Evolutionary conservation across 2,113 vertebrate species (phyloP).

Genomic region (Phalacrocorax pelagicus): DNA sequence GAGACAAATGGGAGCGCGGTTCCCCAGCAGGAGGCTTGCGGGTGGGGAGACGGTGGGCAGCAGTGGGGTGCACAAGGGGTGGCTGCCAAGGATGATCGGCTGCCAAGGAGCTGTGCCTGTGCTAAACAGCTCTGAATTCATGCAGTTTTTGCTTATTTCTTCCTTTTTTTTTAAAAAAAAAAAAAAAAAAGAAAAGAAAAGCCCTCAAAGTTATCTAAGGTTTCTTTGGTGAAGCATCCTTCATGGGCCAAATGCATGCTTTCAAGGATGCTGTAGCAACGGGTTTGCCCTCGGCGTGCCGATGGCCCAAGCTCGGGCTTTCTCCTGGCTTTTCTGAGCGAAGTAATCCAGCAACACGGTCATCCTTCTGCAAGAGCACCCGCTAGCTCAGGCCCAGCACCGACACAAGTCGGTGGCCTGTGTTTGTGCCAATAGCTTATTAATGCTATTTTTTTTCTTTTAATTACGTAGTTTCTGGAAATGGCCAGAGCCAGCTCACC

Average conservation of each 20-base stretch:
- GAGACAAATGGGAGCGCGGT: accelerated
- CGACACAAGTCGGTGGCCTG: background rate
- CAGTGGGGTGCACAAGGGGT: background rate
- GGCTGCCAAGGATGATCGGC: background rate
- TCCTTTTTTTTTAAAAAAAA: background rate
- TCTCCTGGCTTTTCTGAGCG: background rate
- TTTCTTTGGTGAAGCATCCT: background rate
- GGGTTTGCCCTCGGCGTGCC: background rate
- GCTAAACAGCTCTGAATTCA: background rate
- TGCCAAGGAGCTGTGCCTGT: background rate
- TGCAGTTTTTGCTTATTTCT: background rate
- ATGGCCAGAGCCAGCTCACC: background rate
- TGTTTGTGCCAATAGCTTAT: background rate
- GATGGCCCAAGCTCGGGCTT: background rate
- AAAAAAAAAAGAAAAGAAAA: background rate
- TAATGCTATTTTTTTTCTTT: too few species aligned
- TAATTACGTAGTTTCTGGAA: background rate
- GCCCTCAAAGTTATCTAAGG: background rate
- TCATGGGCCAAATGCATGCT: accelerated
- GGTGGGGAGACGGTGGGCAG: accelerated
- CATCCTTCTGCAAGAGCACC: background rate
- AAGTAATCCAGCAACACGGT: background rate
- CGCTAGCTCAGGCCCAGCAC: background rate
- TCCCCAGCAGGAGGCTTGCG: accelerated
- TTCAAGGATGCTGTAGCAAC: background rate